These are phyloP conservation scores for Cyphomyrus plagiostoma DNA, from an alignment of 2,113 vertebrate genomes.

Conservation along the genomic window DNA sequence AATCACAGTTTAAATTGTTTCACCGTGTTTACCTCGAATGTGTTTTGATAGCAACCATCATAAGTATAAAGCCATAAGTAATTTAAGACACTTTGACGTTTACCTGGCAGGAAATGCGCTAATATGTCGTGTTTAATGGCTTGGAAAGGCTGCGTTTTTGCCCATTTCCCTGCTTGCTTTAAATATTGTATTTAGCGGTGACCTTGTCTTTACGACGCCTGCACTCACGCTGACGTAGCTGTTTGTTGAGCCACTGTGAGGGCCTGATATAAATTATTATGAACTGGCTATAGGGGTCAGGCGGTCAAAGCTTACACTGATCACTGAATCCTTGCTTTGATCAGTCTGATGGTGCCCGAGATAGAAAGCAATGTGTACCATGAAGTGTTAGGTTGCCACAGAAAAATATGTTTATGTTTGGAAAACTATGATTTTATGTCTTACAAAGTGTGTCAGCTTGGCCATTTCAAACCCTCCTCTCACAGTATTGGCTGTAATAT, in stretches of 20 bases:
- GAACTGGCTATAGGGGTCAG: conserved; percentile 23
- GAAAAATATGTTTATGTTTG: neutral
- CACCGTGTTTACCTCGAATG: neutral
- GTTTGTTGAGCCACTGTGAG: conserved; percentile 11
- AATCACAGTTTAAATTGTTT: neutral
- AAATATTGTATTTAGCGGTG: neutral
- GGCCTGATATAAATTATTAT: conserved; percentile 35
- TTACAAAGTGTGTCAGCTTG: neutral
- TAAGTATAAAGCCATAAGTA: neutral
- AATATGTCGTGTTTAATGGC: neutral
- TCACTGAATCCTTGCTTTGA: neutral
- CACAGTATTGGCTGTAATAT: neutral
- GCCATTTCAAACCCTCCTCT: neutral
- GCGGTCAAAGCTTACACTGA: conserved; percentile 18
- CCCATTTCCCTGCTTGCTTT: neutral
- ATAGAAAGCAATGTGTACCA: neutral
- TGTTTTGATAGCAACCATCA: neutral
- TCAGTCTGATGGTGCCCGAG: neutral
- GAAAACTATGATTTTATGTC: neutral
- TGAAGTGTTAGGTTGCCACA: neutral
- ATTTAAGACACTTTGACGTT: neutral
- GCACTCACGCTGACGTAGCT: neutral
- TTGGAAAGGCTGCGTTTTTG: neutral
- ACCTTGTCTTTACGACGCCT: neutral
- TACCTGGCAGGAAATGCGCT: neutral